These are phyloP conservation scores for Scatophagus argus DNA, from an alignment of 2,113 vertebrate species.

Conservation along the genomic window DNA sequence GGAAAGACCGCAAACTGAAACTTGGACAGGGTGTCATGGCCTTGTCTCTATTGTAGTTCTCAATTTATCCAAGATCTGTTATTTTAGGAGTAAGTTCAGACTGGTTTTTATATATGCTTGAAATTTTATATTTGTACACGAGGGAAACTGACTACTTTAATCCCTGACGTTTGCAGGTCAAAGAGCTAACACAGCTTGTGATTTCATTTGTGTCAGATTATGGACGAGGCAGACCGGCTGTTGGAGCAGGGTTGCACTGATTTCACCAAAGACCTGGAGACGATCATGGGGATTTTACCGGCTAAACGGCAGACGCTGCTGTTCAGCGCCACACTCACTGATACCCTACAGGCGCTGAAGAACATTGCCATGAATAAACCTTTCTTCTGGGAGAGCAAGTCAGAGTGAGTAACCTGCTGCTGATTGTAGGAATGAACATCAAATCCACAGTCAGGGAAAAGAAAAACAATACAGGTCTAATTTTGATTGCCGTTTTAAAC, in stretches of 20 bases:
- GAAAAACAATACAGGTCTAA: neutral
- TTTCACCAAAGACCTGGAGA: conserved; percentile 92
- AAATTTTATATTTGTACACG: no score
- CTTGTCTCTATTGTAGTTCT: neutral
- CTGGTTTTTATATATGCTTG: no score
- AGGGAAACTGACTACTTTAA: no score
- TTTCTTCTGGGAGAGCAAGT: conserved; percentile 94
- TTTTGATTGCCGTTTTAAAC: neutral
- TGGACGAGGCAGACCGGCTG: conserved; percentile 94
- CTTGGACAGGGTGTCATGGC: neutral
- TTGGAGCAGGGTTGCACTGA: conserved; percentile 94
- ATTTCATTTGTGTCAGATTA: conserved; percentile 81
- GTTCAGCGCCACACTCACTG: conserved; percentile 94
- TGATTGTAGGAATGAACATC: neutral
- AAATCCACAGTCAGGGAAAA: neutral
- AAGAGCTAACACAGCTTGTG: neutral
- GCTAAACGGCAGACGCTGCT: conserved; percentile 89
- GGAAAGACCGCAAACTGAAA: neutral
- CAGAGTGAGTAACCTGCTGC: conserved; percentile 84
- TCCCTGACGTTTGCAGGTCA: neutral
- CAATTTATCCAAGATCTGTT: neutral
- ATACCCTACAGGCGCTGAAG: conserved; percentile 89
- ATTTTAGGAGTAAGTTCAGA: neutral
- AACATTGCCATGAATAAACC: conserved; percentile 90
- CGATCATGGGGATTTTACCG: conserved; percentile 86